Conservation (phyloP, 2,888 invertebrate genomes). For the Cosmopolites sordidus region DNA sequence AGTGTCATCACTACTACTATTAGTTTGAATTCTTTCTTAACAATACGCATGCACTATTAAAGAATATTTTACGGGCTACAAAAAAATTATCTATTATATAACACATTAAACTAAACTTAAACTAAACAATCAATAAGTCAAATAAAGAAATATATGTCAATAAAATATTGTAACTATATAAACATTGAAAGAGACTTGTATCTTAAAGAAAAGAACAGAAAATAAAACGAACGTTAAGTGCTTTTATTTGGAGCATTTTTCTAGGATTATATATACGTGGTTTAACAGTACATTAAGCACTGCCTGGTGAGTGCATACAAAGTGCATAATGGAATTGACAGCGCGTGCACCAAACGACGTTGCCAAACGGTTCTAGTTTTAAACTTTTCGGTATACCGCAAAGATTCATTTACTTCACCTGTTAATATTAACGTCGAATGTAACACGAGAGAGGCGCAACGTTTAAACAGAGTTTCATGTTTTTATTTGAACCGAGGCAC, state of each 20-base stretch:
- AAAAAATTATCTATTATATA: too few relatives aligned
- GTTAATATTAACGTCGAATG: slow-evolving; percentile 1
- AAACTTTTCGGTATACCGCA: not conserved
- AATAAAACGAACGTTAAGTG: slow-evolving; percentile 14
- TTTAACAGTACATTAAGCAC: slow-evolving; percentile 37
- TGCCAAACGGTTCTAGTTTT: slow-evolving; percentile 20
- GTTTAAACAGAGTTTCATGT: not conserved
- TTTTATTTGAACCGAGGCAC: not conserved
- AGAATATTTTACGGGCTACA: too few relatives aligned
- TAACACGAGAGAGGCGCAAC: not conserved
- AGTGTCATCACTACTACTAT: too few relatives aligned
- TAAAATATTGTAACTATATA: not conserved
- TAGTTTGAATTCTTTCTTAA: too few relatives aligned
- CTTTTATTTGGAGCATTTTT: slow-evolving; percentile 29
- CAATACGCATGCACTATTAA: too few relatives aligned
- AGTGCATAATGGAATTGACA: slow-evolving; percentile 25
- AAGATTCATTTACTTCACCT: slow-evolving; percentile 1
- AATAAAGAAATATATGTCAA: too few relatives aligned
- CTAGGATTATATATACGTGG: slow-evolving; percentile 34
- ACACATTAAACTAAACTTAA: too few relatives aligned
- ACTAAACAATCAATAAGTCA: too few relatives aligned
- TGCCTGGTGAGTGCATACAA: slow-evolving; percentile 29
- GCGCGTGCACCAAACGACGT: slow-evolving; percentile 20
- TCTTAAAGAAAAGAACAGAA: slow-evolving; percentile 11
- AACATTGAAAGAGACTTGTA: not conserved